Evolutionary conservation across 2,888 invertebrate species (phyloP), one percentile per base, ranked within the genome.

Genomic region (Leptinotarsa rubiginosa): DNA sequence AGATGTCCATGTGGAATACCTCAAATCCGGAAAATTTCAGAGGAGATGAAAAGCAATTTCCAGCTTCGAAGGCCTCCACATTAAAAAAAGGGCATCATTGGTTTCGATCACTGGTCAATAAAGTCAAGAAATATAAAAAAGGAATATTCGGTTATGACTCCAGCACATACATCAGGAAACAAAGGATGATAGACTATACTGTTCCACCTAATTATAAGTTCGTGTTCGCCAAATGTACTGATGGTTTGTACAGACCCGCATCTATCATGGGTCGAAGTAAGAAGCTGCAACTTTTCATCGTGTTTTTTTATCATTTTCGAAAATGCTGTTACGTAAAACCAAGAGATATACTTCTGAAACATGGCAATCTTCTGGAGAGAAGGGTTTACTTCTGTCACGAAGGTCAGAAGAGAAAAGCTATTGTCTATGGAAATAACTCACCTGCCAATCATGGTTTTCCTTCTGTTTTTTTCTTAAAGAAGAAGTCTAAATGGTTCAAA

Each of bases 391-490:
- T 83, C 62, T 70, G 52, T 2, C 64, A 73, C 18, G 73, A 78
- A 25, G 80, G 81, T 0, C 65, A 74, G 54, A 73, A 18, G 22
- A 73, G 71, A 10, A 78, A 75, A 56, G 83, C 81, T 0, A 78
- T 67, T 22, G 82, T 83, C 2, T 81, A 73, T 70, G 83, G 83
- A 7, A 83, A 83, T 65, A 81, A 83, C 70, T 79, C 82, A 1
- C 83, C 83, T 16, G 78, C 81, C 0, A 81, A 81, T 67, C 75
- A 78, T 25, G 81, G 81, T 18, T 80, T 81, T 69, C 83, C 83
- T 3, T 75, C 80, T 0, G 25, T 79, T 3, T 83, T 81, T 73
- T 82, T 71, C 73, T 68, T 83, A 10, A 81, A 73, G 71, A 78
- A 76, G 65, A 79, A 72, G 56, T 22, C 73, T 0, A 77, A 64